Conservation (phyloP, 2,113 vertebrate genomes). For the Hippocampus comes region DNA sequence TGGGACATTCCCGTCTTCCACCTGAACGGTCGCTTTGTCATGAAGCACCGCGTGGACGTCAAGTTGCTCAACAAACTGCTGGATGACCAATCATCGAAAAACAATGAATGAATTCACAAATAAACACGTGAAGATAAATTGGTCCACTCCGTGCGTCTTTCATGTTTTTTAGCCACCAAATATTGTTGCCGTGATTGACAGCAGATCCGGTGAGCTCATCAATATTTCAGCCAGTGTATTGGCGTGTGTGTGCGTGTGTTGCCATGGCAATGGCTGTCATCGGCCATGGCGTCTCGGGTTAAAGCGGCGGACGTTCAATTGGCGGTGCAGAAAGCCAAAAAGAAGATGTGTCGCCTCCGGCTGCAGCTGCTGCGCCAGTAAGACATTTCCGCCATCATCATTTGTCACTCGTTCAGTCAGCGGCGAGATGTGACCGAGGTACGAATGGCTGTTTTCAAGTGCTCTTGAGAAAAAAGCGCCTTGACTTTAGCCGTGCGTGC, state of each 20-base stretch:
- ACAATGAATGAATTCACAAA: neutral
- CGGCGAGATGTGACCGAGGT: neutral
- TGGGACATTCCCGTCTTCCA: constrained; percentile 65
- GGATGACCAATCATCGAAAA: neutral
- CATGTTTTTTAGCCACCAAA: neutral
- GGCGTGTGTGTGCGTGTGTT: constrained; percentile 29
- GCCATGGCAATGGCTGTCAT: constrained; percentile 22
- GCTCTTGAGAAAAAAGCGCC: no score
- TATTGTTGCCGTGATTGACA: neutral
- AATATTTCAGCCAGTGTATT: constrained; percentile 25
- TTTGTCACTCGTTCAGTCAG: neutral
- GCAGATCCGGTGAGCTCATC: constrained; percentile 23
- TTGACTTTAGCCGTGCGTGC: no score
- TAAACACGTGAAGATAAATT: neutral
- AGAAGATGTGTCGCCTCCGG: constrained; percentile 61
- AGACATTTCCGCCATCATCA: constrained; percentile 12
- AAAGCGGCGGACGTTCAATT: constrained; percentile 55
- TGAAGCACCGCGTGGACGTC: constrained; percentile 52
- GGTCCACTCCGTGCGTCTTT: neutral
- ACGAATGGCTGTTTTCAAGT: no score
- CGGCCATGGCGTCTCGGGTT: constrained; percentile 51
- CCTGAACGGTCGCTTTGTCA: constrained; percentile 49
- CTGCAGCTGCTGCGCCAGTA: constrained; percentile 51
- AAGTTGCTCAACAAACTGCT: constrained; percentile 43
- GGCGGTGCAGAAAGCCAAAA: constrained; percentile 64